These are phyloP conservation scores for Caenorhabditis uteleia DNA, from an alignment of 2,888 invertebrate genomes.

Conservation along the genomic window DNA sequence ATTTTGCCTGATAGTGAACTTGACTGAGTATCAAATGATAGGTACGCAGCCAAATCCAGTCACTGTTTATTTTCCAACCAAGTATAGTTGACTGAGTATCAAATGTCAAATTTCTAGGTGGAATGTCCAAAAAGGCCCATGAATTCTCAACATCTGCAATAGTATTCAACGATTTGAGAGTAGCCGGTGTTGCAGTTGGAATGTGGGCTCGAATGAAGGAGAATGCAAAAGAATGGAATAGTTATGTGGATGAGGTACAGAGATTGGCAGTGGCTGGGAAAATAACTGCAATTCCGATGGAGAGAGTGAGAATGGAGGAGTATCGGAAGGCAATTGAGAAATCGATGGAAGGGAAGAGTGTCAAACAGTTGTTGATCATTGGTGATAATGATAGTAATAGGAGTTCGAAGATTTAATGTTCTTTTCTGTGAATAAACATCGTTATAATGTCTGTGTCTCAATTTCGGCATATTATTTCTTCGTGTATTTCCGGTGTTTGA, in stretches of 20 bases:
- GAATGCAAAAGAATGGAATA: conserved; percentile 29
- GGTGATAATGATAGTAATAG: background rate
- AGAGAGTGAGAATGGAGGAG: conserved; percentile 27
- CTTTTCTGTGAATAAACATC: too few relatives aligned
- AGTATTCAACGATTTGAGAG: conserved; percentile 82
- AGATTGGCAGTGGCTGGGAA: conserved; percentile 35
- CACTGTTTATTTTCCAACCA: background rate
- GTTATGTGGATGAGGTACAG: conserved; percentile 47
- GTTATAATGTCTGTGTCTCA: too few relatives aligned
- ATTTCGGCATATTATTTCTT: too few relatives aligned
- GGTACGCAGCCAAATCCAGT: too few relatives aligned
- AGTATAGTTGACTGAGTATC: too few relatives aligned
- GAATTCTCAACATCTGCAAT: conserved; percentile 81
- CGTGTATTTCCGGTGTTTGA: too few relatives aligned
- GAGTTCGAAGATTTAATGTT: too few relatives aligned
- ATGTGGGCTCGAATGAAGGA: conserved; percentile 82
- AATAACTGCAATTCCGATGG: conserved; percentile 50
- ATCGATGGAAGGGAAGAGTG: conserved; percentile 30
- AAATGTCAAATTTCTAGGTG: conserved; percentile 69
- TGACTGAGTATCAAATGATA: too few relatives aligned
- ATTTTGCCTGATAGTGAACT: too few relatives aligned
- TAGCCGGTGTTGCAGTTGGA: conserved; percentile 74
- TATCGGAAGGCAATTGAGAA: conserved; percentile 31
- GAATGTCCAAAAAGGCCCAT: conserved; percentile 87
- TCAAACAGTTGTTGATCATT: conserved; percentile 46